Percentiles rank a stretch among this genome's conserved stretches.
Evolutionary conservation across 2,888 invertebrate species (phyloP).

Genomic region (Ellobium chinense): DNA sequence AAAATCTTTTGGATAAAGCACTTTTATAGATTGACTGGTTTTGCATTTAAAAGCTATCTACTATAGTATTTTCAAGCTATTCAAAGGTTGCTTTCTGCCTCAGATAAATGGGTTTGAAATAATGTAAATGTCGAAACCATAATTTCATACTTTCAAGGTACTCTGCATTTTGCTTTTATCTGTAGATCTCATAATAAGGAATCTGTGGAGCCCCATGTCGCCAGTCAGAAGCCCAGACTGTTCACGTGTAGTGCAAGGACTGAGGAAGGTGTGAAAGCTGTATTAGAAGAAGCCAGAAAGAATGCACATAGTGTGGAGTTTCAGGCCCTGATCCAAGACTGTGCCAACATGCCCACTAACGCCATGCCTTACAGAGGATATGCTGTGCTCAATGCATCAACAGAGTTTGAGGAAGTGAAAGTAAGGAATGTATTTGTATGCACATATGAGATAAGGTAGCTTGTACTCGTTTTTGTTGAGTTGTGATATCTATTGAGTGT

Average conservation of each 20-base stretch:
- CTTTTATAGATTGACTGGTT: no score
- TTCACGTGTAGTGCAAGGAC: constrained; percentile 92
- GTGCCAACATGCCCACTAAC: constrained; percentile 81
- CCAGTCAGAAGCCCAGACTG: constrained; percentile 84
- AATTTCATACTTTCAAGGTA: no score
- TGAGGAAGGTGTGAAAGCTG: constrained; percentile 85
- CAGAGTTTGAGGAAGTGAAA: constrained; percentile 34
- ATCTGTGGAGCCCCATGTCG: constrained; percentile 54
- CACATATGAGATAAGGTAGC: no score
- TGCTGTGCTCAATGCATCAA: constrained; percentile 84
- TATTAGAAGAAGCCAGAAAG: constrained; percentile 87
- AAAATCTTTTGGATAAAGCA: no score
- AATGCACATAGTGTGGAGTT: constrained; percentile 74
- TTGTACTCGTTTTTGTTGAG: no score
- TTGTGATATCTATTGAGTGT: no score
- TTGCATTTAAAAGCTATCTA: no score
- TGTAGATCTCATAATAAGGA: constrained; percentile 79
- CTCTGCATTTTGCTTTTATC: not conserved
- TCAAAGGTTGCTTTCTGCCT: no score
- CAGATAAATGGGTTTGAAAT: no score
- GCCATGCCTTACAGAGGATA: constrained; percentile 92
- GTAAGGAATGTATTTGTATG: no score
- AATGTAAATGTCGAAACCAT: no score
- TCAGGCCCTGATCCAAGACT: constrained; percentile 74
- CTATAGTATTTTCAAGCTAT: no score